Evolutionary conservation across 1,140 invertebrate genomes (phyloP), one percentile per base, ranked within the genome.

Genomic region (Mesaphorura yosii): DNA sequence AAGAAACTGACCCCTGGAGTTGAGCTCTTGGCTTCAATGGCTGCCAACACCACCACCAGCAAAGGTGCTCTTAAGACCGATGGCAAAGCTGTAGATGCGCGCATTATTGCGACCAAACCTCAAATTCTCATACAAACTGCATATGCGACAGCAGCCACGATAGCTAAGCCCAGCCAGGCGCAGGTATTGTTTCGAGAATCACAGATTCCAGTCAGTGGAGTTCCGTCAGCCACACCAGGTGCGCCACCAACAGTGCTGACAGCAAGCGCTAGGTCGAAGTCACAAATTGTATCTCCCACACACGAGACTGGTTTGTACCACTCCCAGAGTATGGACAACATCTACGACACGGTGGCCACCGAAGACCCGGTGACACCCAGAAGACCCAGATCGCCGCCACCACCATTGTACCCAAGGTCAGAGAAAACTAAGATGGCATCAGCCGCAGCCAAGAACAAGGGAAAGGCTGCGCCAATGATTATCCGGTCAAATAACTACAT

Each of bases 401-500:
- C 34, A 34, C 42, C 58, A 3, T 49, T 50, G 29, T 52, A 62
- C 7, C 63, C 59, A 40, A 57, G 58, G 40, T 57, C 63, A 27
- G 44, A 29, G 17, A 5, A 60, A 34, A 54, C 56, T 42, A 38
- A 51, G 48, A n/a, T 7, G 52, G 20, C 26, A 50, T 42, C 23
- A 28, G 6, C 63, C 65, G 2, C 68, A 48, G 66, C 74, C 57
- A 70, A 77, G 65, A 73, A 77, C 75, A 71, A 78, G 65, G 66
- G 75, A 29, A 68, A 73, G 28, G 70, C 67, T 45, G 66, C 73
- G 17, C 66, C 69, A 34, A 66, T 72, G 20, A 73, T 81, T 1
- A 78, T 81, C 1, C 73, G 76, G 0, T 75, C 76, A 20, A 81
- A 80, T 62, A 82, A 81, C 66, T 82, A 81, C 55, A 62, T 82